Conservation (phyloP, 2,888 invertebrate genomes). For the Ectemnius cavifrons region DNA sequence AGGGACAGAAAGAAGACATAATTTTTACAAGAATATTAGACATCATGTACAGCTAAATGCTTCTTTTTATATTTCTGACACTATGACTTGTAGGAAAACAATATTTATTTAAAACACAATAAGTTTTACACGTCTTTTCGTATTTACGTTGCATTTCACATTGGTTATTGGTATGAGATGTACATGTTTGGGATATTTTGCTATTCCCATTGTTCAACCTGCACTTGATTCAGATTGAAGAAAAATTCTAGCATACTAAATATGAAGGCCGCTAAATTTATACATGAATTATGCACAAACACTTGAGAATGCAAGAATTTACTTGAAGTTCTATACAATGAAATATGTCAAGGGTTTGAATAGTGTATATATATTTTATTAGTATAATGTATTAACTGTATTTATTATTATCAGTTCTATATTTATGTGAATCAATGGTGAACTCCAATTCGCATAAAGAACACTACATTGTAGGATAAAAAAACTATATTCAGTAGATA, state of each 20-base stretch:
- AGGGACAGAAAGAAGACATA: constrained; percentile 10
- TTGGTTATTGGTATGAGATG: neutral
- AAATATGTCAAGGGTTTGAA: constrained; percentile 2
- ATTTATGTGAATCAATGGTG: too few species aligned
- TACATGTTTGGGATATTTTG: neutral
- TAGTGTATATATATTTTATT: constrained; percentile 37
- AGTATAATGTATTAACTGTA: constrained; percentile 37
- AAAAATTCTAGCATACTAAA: neutral
- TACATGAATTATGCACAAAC: neutral
- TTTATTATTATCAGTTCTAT: constrained; percentile 12
- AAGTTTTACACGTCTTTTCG: neutral
- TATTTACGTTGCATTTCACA: neutral
- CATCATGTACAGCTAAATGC: constrained; percentile 1
- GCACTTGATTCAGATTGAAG: neutral
- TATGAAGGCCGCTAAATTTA: neutral
- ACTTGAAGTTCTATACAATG: neutral
- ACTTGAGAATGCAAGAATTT: neutral
- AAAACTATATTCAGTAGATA: constrained; percentile 49
- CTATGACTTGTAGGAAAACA: neutral
- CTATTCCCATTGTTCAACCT: neutral
- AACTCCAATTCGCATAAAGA: too few species aligned
- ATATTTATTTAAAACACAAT: neutral
- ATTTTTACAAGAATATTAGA: constrained; percentile 15
- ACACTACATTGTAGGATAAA: too few species aligned
- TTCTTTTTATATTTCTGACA: neutral